Conservation (phyloP, 2,113 vertebrate species). For the Gambusia holbrooki region DNA sequence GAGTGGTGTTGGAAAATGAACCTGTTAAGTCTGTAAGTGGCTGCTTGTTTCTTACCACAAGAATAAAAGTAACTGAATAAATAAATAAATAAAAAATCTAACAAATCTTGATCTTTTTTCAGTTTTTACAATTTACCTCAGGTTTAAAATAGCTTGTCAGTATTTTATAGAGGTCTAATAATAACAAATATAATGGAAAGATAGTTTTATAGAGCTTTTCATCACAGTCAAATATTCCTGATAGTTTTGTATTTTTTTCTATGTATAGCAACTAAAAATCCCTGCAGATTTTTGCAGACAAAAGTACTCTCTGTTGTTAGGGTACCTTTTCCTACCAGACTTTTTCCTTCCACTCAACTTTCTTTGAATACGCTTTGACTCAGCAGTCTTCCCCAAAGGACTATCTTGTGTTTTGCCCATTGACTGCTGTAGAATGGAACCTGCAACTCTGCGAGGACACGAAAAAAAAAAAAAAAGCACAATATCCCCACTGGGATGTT, state of each 20-base stretch:
- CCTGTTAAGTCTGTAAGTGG: slow-evolving; percentile 75
- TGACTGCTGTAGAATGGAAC: too few relatives aligned
- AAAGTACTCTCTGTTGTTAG: neutral
- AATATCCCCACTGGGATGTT: too few relatives aligned
- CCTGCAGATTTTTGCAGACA: neutral
- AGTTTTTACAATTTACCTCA: neutral
- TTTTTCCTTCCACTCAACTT: neutral
- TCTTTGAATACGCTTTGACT: neutral
- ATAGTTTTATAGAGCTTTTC: neutral
- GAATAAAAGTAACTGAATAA: slow-evolving; percentile 69
- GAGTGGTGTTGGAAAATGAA: slow-evolving; percentile 79
- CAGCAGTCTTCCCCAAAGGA: too few relatives aligned
- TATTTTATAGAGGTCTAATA: too few relatives aligned
- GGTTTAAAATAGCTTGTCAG: too few relatives aligned
- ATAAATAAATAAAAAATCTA: slow-evolving; percentile 19
- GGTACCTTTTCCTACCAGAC: neutral
- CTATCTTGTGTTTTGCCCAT: too few relatives aligned
- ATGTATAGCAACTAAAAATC: neutral
- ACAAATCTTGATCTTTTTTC: neutral
- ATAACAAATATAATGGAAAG: neutral
- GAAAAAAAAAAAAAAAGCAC: too few relatives aligned
- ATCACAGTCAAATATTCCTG: neutral
- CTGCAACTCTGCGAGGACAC: too few relatives aligned
- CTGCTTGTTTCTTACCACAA: slow-evolving; percentile 81
- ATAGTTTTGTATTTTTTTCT: neutral